phyloP scores from a whole-genome alignment of 2,797 vertebrate genomes.

The Triplophysa bombifrons region DNA sequence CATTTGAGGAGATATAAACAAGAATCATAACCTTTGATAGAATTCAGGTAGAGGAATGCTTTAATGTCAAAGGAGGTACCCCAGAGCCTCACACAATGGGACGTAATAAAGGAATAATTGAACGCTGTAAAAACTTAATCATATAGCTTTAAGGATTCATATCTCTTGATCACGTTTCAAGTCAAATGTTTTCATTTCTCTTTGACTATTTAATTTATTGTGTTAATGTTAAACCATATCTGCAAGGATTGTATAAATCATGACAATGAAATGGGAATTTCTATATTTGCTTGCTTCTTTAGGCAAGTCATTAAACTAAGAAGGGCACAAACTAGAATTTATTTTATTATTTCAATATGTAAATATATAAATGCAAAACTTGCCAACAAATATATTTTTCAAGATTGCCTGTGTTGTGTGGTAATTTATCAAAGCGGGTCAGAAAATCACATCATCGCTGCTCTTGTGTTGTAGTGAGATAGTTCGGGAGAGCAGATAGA shows the following conservation, averaged over 20 bases:
- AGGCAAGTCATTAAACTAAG: constrained; percentile 28
- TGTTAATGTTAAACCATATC: constrained; percentile 26
- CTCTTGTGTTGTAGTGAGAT: background rate
- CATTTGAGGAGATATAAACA: constrained; percentile 48
- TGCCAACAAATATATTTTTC: constrained; percentile 49
- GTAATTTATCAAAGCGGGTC: background rate
- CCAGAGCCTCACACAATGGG: constrained; percentile 31
- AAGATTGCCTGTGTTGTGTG: background rate
- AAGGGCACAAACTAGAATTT: constrained; percentile 12
- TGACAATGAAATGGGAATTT: constrained; percentile 15
- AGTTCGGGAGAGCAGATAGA: background rate
- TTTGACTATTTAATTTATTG: constrained; percentile 46
- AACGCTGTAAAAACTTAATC: constrained; percentile 51
- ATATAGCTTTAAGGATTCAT: constrained; percentile 57
- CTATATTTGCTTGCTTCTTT: constrained; percentile 15
- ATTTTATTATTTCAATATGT: constrained; percentile 61
- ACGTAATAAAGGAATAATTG: constrained; percentile 38
- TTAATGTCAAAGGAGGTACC: constrained; percentile 70
- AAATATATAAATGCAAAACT: constrained; percentile 63
- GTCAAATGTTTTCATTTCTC: constrained; percentile 29
- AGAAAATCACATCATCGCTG: background rate
- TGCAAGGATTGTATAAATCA: constrained; percentile 22
- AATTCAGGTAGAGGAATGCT: constrained; percentile 55
- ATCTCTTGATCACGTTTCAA: constrained; percentile 22
- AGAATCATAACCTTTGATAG: constrained; percentile 60